These are phyloP conservation scores for Otus scops DNA, from an alignment of 2,797 vertebrate genomes.

Conservation along the genomic window DNA sequence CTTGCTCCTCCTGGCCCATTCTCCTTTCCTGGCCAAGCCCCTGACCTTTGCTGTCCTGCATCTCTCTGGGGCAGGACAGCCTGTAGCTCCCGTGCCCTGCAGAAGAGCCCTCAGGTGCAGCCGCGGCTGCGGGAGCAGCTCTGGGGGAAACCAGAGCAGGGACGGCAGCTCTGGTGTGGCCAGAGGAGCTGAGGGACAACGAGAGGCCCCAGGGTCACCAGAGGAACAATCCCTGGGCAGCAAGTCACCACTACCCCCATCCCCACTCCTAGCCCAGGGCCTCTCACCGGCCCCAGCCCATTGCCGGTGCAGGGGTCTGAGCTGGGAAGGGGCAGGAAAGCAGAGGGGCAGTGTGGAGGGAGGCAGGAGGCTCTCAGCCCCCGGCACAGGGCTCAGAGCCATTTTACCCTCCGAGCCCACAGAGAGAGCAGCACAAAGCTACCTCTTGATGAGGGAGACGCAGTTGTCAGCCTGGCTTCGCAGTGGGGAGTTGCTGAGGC, in stretches of 20 bases:
- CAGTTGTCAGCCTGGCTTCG: constrained; percentile 86
- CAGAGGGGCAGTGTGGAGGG: background rate
- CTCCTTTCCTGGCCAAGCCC: background rate
- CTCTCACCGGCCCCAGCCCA: background rate
- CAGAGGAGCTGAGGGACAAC: background rate
- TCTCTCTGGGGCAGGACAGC: fast-evolving
- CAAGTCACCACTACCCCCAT: background rate
- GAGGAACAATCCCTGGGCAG: background rate
- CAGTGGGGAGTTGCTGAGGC: constrained; percentile 79
- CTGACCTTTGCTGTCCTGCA: background rate
- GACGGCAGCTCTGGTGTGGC: background rate
- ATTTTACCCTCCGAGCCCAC: fast-evolving
- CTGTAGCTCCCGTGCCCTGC: background rate
- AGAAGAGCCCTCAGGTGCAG: background rate
- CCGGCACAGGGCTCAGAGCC: background rate
- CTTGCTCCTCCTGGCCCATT: background rate
- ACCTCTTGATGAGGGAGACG: constrained; percentile 89
- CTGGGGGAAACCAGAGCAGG: background rate
- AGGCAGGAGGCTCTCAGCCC: background rate
- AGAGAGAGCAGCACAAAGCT: background rate
- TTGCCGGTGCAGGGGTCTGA: fast-evolving
- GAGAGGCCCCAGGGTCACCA: background rate
- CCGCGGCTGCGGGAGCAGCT: background rate
- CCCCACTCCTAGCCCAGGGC: background rate
- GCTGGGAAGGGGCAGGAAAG: background rate